These are phyloP conservation scores for Neoitamus cyanurus DNA, from an alignment of 2,888 invertebrate genomes.

Conservation along the genomic window DNA sequence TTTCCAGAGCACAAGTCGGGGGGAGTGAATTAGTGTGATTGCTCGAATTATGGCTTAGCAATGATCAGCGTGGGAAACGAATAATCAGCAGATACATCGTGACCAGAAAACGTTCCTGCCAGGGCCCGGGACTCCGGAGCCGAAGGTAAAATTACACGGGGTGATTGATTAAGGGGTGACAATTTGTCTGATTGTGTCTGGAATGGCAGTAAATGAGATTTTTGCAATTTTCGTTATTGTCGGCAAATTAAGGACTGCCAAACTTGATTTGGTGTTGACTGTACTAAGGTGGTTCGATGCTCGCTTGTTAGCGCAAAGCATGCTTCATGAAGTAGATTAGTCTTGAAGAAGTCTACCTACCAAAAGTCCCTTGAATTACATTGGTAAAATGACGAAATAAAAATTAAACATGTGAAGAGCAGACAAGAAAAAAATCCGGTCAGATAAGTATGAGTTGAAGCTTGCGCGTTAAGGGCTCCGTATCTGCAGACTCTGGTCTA, in stretches of 20 bases:
- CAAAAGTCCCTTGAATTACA: no score
- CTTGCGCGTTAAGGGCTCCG: no score
- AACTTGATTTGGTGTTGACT: background rate
- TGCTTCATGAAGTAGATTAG: background rate
- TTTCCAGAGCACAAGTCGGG: slow-evolving; percentile 20
- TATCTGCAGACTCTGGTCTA: no score
- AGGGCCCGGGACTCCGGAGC: background rate
- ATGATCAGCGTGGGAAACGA: slow-evolving; percentile 44
- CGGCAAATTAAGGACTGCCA: slow-evolving; percentile 5
- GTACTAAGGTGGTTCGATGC: background rate
- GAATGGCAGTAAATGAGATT: background rate
- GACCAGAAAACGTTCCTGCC: slow-evolving; percentile 30
- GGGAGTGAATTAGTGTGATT: slow-evolving; percentile 45
- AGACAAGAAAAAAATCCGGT: no score
- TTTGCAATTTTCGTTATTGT: slow-evolving; percentile 13
- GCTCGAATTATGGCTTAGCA: slow-evolving; percentile 42
- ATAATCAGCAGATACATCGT: slow-evolving; percentile 42
- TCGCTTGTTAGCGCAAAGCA: background rate
- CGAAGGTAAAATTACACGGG: background rate
- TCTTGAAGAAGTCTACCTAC: background rate
- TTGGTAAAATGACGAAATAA: no score
- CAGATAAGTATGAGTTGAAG: no score
- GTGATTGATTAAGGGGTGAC: slow-evolving; percentile 40
- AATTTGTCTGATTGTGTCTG: slow-evolving; percentile 37
- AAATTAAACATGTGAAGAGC: no score